Conservation (phyloP, 53 echinoderm and acorn worm genomes). For the Crossaster papposus region DNA sequence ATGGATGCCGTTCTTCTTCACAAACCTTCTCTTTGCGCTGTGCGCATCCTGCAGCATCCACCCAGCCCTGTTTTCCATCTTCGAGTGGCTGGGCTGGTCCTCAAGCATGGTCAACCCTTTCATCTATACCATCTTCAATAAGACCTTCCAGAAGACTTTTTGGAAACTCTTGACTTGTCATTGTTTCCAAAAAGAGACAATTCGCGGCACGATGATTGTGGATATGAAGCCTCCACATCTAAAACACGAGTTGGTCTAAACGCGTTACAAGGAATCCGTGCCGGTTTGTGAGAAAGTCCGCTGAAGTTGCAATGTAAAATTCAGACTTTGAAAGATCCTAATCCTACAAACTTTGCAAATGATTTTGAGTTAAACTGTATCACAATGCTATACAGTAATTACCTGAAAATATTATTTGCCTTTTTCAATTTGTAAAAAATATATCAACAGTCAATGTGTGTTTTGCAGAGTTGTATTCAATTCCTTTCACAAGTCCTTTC, state of each 20-base stretch:
- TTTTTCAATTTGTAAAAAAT: no score
- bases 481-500: no score
- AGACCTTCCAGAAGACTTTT: constrained; percentile 73
- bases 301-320: not conserved
- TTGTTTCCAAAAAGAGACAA: not conserved
- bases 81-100: constrained; percentile 90
- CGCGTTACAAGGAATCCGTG: not conserved
- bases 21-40: constrained; percentile 63
- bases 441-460: no score
- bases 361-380: no score
- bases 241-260: not conserved
- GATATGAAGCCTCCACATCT: not conserved
- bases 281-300: not conserved
- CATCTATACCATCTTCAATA: constrained; percentile 85
- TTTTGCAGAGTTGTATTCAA: no score
- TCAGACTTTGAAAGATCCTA: no score
- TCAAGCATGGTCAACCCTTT: constrained; percentile 90
- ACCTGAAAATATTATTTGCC: no score
- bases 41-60: constrained; percentile 52
- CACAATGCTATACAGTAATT: no score
- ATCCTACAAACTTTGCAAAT: no score
- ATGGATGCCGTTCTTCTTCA: constrained; percentile 87
- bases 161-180: constrained; percentile 63
- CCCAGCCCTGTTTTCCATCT: constrained; percentile 53
- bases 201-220: not conserved